Conservation (phyloP, 2,797 vertebrate genomes). For the Sciaenops ocellatus region DNA sequence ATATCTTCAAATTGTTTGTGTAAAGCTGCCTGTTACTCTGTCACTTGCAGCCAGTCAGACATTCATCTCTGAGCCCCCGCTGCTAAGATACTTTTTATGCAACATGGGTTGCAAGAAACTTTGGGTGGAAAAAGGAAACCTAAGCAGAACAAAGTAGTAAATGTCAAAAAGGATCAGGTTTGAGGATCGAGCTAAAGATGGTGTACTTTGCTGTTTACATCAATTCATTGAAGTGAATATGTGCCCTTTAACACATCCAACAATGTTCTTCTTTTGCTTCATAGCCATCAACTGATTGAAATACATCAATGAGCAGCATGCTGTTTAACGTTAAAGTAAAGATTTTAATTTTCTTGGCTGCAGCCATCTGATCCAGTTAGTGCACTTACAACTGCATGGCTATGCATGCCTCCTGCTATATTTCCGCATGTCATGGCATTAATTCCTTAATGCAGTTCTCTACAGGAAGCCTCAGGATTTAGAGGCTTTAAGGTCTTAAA, state of each 20-base stretch:
- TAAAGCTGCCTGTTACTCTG: neutral
- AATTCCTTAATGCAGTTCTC: conserved; percentile 71
- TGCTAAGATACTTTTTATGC: conserved; percentile 41
- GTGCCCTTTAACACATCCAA: conserved; percentile 8
- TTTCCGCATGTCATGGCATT: conserved; percentile 57
- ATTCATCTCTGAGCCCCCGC: conserved; percentile 17
- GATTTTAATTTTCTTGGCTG: neutral
- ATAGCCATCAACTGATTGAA: conserved; percentile 9
- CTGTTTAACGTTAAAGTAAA: conserved; percentile 1
- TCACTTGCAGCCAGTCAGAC: neutral
- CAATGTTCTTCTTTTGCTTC: conserved; percentile 1
- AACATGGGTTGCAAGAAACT: conserved; percentile 17
- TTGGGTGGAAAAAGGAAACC: conserved; percentile 20
- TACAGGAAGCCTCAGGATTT: conserved; percentile 55
- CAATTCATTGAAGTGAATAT: neutral
- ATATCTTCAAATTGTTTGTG: neutral
- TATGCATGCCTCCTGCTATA: conserved; percentile 37
- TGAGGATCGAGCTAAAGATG: conserved; percentile 20
- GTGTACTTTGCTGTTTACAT: conserved; percentile 15
- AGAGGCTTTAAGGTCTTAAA: conserved; percentile 58
- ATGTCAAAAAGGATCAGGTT: conserved; percentile 34
- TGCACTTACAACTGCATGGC: conserved; percentile 33
- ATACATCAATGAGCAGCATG: neutral
- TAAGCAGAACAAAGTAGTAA: conserved; percentile 26
- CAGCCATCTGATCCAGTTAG: conserved; percentile 18